Percentiles rank a stretch among this genome's conserved stretches.
Evolutionary conservation across 2,797 vertebrate genomes (phyloP).

Genomic region (Myotis findleyi): DNA sequence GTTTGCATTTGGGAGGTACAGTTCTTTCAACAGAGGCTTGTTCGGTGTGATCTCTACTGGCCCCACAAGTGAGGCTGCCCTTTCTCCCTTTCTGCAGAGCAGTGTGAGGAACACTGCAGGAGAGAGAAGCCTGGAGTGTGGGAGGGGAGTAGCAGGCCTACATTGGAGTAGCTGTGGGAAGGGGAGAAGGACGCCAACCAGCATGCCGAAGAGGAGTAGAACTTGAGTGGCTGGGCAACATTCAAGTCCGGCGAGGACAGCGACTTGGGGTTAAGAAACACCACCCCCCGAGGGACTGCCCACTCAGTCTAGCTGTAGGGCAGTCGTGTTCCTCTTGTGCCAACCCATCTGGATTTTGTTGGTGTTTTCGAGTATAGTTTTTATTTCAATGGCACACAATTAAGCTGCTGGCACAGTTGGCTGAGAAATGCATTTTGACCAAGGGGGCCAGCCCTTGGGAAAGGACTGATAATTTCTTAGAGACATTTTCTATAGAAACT

Average conservation of each 20-base stretch:
- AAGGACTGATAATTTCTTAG: not conserved
- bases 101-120: not conserved
- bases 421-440: not conserved
- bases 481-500: not conserved
- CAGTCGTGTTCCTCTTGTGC: not conserved
- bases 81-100: not conserved
- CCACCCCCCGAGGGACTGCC: not conserved
- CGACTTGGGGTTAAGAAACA: not conserved
- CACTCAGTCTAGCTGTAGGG: not conserved
- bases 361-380: not conserved
- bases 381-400: not conserved
- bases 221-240: no score
- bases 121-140: fast-evolving
- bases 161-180: not conserved
- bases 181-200: fast-evolving
- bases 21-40: not conserved
- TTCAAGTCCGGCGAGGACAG: not conserved
- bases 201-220: fast-evolving
- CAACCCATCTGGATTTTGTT: not conserved
- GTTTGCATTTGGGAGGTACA: not conserved
- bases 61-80: no score
- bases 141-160: not conserved
- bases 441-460: not conserved
- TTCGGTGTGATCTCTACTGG: not conserved
- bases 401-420: not conserved